These are phyloP conservation scores for Prionailurus viverrinus DNA, from an alignment of 2,113 vertebrate species.

Conservation along the genomic window DNA sequence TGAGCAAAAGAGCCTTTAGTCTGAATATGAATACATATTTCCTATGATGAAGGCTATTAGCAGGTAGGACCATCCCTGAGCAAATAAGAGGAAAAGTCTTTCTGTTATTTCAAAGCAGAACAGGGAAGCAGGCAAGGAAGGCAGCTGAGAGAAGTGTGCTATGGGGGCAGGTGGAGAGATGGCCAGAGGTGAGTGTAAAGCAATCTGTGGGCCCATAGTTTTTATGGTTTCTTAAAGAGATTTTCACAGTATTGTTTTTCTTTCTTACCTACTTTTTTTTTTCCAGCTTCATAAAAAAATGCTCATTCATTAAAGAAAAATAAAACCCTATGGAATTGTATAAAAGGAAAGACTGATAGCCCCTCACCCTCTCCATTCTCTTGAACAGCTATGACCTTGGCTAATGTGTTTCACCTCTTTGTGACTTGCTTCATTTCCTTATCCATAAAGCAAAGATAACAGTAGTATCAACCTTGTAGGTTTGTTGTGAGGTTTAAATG, in stretches of 20 bases:
- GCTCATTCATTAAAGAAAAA: background rate
- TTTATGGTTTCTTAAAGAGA: background rate
- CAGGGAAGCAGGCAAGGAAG: background rate
- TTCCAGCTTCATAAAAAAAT: background rate
- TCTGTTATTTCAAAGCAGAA: background rate
- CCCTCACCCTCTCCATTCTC: background rate
- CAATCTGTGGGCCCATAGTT: background rate
- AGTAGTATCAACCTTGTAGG: background rate
- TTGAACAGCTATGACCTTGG: background rate
- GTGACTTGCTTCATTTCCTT: background rate
- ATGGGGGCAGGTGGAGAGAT: background rate
- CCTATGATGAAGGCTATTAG: background rate
- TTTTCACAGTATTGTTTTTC: background rate
- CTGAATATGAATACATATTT: background rate
- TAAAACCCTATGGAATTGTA: background rate
- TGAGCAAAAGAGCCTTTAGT: background rate
- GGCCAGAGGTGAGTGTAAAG: background rate
- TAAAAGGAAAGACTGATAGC: background rate
- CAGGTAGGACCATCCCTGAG: background rate
- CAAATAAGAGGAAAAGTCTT: background rate
- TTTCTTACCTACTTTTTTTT: background rate
- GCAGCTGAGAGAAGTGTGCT: background rate
- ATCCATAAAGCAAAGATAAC: background rate
- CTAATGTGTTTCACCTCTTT: background rate
- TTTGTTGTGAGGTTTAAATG: conserved; percentile 37